phyloP scores from a whole-genome alignment of 2,113 vertebrate genomes.

The Nycticorax nycticorax region DNA sequence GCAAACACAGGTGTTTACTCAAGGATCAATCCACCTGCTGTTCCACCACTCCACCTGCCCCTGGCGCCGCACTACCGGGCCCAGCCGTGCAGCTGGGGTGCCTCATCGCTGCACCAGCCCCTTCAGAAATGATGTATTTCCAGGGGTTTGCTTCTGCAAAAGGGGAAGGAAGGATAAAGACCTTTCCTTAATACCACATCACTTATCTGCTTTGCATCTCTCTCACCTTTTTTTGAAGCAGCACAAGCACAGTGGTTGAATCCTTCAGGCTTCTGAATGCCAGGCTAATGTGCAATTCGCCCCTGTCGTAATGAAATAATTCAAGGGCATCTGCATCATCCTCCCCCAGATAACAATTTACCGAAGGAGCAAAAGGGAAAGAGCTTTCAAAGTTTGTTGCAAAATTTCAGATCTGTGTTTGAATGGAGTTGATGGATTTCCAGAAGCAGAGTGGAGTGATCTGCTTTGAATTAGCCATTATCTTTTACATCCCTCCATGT shows the following conservation, averaged over 20 bases:
- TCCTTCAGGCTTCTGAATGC: background rate
- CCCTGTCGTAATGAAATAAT: background rate
- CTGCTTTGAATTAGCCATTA: slow-evolving; percentile 73
- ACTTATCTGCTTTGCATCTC: background rate
- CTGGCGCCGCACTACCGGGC: background rate
- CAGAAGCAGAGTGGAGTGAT: slow-evolving; percentile 48
- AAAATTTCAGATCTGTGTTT: slow-evolving; percentile 23
- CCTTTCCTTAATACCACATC: background rate
- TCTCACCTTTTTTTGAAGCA: background rate
- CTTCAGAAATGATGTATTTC: background rate
- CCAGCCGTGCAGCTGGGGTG: background rate
- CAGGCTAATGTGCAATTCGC: background rate
- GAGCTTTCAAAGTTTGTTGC: slow-evolving; percentile 37
- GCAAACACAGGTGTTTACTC: slow-evolving; percentile 60
- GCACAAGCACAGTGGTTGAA: background rate
- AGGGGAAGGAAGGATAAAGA: background rate
- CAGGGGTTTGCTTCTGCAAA: background rate
- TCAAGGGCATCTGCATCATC: slow-evolving; percentile 30
- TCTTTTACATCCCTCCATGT: slow-evolving; percentile 66
- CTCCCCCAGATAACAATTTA: slow-evolving; percentile 21
- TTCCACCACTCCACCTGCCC: slow-evolving; percentile 41
- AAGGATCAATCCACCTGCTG: slow-evolving; percentile 61
- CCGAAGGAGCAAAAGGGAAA: background rate
- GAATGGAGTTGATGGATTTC: slow-evolving; percentile 52
- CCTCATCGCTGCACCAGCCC: background rate